Conservation (phyloP, 2,888 invertebrate species). For the Suillia variegata region DNA sequence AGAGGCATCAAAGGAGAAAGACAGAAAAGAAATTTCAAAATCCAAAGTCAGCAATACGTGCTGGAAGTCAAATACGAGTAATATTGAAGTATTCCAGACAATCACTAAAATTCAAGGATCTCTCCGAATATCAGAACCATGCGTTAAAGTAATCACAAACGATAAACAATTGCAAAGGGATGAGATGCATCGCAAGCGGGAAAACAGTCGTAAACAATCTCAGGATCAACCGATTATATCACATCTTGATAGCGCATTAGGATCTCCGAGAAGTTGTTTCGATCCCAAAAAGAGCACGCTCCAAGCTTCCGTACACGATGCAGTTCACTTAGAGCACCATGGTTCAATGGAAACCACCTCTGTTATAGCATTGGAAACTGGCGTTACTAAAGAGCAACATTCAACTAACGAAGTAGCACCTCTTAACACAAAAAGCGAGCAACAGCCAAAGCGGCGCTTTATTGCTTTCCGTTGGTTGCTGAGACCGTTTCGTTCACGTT, state of each 20-base stretch:
- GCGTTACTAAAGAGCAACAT: too few species aligned
- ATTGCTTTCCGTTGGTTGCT: conserved; percentile 43
- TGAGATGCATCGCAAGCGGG: neutral
- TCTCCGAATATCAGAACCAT: neutral
- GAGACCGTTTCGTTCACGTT: conserved; percentile 42
- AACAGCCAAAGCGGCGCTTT: conserved; percentile 15
- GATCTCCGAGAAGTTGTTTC: too few species aligned
- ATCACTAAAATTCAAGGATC: conserved; percentile 27
- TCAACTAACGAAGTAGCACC: too few species aligned
- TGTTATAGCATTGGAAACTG: too few species aligned
- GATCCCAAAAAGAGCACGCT: neutral
- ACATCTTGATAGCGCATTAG: too few species aligned
- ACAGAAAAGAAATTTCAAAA: neutral
- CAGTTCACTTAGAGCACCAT: conserved; percentile 7
- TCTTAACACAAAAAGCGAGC: too few species aligned
- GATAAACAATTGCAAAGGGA: neutral
- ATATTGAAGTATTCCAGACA: conserved; percentile 39
- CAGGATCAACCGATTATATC: too few species aligned
- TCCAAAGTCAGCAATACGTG: conserved; percentile 2
- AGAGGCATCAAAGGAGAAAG: neutral
- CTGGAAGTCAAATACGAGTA: conserved; percentile 29
- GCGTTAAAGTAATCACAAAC: too few species aligned
- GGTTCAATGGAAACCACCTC: neutral
- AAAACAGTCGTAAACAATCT: too few species aligned
- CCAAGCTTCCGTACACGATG: conserved; percentile 10